These are phyloP conservation scores for Buceros bicornis DNA, from an alignment of 2,797 vertebrate genomes.

Conservation along the genomic window DNA sequence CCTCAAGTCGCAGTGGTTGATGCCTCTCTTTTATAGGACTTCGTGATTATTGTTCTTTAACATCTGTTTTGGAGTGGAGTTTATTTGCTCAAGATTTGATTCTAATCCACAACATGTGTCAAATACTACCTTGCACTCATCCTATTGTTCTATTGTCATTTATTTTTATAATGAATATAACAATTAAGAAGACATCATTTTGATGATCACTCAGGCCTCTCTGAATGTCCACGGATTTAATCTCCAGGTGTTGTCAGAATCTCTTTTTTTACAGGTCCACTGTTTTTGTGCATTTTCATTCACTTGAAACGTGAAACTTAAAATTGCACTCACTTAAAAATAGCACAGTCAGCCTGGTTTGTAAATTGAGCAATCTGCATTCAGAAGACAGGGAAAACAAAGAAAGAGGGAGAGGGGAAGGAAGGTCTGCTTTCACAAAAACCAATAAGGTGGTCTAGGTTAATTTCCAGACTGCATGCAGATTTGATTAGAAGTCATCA, in stretches of 20 bases:
- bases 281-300: not conserved
- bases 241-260: not conserved
- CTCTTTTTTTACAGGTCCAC: not conserved
- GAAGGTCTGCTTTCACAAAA: not conserved
- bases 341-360: not conserved
- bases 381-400: constrained; percentile 1
- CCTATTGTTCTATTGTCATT: constrained; percentile 8
- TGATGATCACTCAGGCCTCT: not conserved
- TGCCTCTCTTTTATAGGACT: constrained; percentile 1
- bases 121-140: not conserved
- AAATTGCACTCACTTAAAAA: not conserved
- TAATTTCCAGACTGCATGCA: not conserved
- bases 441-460: not conserved
- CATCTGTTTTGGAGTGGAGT: constrained; percentile 5
- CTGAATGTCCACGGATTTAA: not conserved
- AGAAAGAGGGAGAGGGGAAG: not conserved
- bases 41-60: constrained; percentile 9
- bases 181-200: not conserved
- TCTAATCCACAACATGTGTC: constrained; percentile 41
- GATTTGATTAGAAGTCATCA: not conserved
- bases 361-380: not conserved
- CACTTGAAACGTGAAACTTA: not conserved
- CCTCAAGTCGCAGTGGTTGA: not conserved
- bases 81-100: constrained; percentile 68
- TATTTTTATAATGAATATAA: constrained; percentile 6